phyloP scores from a whole-genome alignment of 2,888 invertebrate genomes.

The Mechanitis mazaeus region DNA sequence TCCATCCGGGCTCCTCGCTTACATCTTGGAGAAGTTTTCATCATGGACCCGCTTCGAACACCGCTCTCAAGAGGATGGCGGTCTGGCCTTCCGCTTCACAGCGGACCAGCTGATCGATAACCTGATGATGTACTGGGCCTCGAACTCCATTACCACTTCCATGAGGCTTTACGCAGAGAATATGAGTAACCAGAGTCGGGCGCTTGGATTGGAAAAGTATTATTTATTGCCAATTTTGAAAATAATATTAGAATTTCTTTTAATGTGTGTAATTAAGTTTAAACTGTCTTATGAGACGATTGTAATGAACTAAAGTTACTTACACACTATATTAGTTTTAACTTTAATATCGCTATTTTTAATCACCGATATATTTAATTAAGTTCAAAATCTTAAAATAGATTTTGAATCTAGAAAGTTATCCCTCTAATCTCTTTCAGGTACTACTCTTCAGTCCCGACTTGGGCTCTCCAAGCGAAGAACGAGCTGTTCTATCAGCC shows the following conservation, averaged over 20 bases:
- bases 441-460: slow-evolving; percentile 75
- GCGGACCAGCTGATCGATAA: slow-evolving; percentile 87
- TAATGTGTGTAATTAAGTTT: background rate
- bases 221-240: slow-evolving; percentile 1
- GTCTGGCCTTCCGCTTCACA: slow-evolving; percentile 78
- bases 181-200: slow-evolving; percentile 18
- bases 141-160: slow-evolving; percentile 84
- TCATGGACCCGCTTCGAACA: slow-evolving; percentile 79
- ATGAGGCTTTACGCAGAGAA: slow-evolving; percentile 84
- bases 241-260: background rate
- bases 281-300: too few species aligned
- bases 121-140: slow-evolving; percentile 85
- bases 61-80: slow-evolving; percentile 79
- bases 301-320: too few species aligned
- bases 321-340: too few species aligned
- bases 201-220: slow-evolving; percentile 12
- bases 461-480: slow-evolving; percentile 81
- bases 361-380: too few species aligned
- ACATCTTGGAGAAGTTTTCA: slow-evolving; percentile 90
- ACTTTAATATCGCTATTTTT: too few species aligned
- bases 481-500: slow-evolving; percentile 78
- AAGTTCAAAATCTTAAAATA: too few species aligned
- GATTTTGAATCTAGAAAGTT: too few species aligned
- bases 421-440: slow-evolving; percentile 22
- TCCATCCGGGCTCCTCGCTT: slow-evolving; percentile 87